A percentile compares a stretch with the other conserved stretches of the same genome.
Conservation (phyloP, 2,888 invertebrate genomes). For the Ectropis crepuscularia region DNA sequence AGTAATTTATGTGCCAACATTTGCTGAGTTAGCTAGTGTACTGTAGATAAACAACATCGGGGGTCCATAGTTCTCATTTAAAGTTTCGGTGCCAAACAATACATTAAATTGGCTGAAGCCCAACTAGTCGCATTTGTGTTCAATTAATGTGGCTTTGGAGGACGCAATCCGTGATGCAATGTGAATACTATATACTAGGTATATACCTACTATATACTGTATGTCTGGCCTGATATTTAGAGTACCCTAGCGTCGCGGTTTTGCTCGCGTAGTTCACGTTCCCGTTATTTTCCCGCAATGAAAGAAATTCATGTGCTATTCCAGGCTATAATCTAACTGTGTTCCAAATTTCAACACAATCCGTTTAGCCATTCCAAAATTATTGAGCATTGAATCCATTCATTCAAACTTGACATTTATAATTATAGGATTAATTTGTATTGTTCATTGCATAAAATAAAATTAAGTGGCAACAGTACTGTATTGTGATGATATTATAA, state of each 20-base stretch:
- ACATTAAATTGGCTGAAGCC: slow-evolving; percentile 78
- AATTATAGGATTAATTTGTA: too few relatives aligned
- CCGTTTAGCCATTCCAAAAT: too few relatives aligned
- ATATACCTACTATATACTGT: too few relatives aligned
- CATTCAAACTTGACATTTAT: too few relatives aligned
- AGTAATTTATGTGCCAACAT: too few relatives aligned
- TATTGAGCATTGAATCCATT: too few relatives aligned
- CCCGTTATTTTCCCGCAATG: neutral
- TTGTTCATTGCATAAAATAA: too few relatives aligned
- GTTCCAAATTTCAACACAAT: neutral
- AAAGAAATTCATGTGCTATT: too few relatives aligned
- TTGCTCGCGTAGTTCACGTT: neutral
- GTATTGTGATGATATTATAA: too few relatives aligned
- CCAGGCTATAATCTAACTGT: too few relatives aligned
- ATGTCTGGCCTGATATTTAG: slow-evolving; percentile 32
- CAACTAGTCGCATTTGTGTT: slow-evolving; percentile 69
- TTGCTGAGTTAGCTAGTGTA: too few relatives aligned
- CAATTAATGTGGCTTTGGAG: slow-evolving; percentile 72
- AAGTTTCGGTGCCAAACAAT: slow-evolving; percentile 75
- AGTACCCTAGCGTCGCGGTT: slow-evolving; percentile 12
- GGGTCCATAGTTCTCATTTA: slow-evolving; percentile 70
- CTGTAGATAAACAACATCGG: slow-evolving; percentile 37
- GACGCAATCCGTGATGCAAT: slow-evolving; percentile 48
- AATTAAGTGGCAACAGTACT: too few relatives aligned
- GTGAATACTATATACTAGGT: slow-evolving; percentile 35